A percentile compares a stretch with the other conserved stretches of the same genome.
Conservation (phyloP, 2,888 invertebrate genomes). For the Pilophorus perplexus region DNA sequence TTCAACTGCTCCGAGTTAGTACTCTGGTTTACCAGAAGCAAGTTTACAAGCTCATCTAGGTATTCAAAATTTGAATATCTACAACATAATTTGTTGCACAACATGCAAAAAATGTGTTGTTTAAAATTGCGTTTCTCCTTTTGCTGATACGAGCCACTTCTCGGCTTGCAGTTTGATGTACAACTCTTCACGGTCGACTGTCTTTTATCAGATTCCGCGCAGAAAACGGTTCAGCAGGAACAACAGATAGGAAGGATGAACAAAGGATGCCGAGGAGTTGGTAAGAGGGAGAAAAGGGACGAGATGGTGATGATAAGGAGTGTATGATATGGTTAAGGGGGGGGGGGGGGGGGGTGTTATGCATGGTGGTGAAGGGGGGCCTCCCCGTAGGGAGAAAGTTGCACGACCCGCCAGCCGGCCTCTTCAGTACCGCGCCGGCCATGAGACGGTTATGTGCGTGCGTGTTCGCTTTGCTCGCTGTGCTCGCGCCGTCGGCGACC, state of each 20-base stretch:
- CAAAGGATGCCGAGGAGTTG: not conserved
- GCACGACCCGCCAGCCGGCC: not conserved
- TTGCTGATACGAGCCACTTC: too few species aligned
- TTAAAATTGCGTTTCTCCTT: too few species aligned
- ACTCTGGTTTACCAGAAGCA: too few species aligned
- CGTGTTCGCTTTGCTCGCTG: not conserved
- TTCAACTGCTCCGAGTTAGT: too few species aligned
- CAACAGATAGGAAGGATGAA: not conserved
- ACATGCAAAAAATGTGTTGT: too few species aligned
- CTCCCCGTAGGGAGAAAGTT: not conserved
- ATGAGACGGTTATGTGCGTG: not conserved
- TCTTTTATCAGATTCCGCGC: too few species aligned
- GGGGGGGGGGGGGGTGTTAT: not conserved
- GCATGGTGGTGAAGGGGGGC: not conserved
- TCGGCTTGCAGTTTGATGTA: too few species aligned
- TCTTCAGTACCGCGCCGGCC: slow-evolving; percentile 11
- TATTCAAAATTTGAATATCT: too few species aligned
- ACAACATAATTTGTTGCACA: too few species aligned
- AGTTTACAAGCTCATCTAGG: too few species aligned
- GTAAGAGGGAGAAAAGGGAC: not conserved
- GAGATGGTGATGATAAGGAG: not conserved
- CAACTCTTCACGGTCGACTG: too few species aligned
- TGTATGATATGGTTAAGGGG: not conserved
- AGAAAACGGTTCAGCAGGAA: too few species aligned
- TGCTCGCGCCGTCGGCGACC: not conserved